A percentile compares a stretch with the other conserved stretches of the same genome.
Conservation (phyloP, 2,888 invertebrate genomes). For the Chrysomela aeneicollis region DNA sequence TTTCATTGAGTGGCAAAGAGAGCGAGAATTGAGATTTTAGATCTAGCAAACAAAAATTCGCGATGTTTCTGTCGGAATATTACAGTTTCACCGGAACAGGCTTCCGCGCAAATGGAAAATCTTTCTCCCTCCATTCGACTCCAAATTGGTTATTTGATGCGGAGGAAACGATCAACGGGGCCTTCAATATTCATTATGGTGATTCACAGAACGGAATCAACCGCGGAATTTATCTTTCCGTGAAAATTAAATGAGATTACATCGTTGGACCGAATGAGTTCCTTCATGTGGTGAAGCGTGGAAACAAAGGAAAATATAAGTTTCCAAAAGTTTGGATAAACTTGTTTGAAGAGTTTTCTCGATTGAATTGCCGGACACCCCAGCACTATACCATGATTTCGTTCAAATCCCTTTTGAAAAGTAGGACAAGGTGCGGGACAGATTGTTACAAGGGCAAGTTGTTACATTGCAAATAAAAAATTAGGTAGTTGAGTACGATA, state of each 20-base stretch:
- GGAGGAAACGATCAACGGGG: background rate
- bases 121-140: background rate
- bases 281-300: background rate
- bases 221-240: background rate
- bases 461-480: no score
- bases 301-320: no score
- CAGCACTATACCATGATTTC: no score
- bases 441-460: no score
- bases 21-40: constrained; percentile 22
- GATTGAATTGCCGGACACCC: no score
- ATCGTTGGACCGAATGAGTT: background rate
- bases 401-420: no score
- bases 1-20: constrained; percentile 27
- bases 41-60: constrained; percentile 18
- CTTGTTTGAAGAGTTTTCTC: no score
- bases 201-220: constrained; percentile 2
- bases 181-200: background rate
- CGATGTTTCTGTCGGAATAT: constrained; percentile 17
- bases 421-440: no score
- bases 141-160: constrained; percentile 1
- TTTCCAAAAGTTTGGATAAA: no score
- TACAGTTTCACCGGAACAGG: constrained; percentile 14
- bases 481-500: no score
- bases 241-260: background rate
- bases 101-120: constrained; percentile 7